Conservation (phyloP, 2,888 invertebrate genomes). For the Eupithecia vulgata region DNA sequence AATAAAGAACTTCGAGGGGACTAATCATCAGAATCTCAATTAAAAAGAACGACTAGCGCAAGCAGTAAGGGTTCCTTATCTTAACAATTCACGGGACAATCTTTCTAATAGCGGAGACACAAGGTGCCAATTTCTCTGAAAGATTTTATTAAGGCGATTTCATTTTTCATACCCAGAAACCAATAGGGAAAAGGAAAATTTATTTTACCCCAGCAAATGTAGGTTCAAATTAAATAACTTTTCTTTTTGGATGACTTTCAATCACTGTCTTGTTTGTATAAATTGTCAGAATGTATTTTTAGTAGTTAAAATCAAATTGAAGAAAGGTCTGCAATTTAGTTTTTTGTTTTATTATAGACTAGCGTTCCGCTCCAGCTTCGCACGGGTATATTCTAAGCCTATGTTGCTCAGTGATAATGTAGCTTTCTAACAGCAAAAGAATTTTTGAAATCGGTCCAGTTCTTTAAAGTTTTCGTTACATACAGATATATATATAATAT, state of each 20-base stretch:
- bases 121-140: conserved; percentile 18
- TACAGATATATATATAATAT: no score
- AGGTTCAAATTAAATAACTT: conserved; percentile 11
- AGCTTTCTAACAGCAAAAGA: no score
- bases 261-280: conserved; percentile 8
- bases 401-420: no score
- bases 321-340: background rate
- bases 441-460: no score
- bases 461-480: no score
- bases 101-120: conserved; percentile 54
- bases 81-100: conserved; percentile 59
- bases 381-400: no score
- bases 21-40: conserved; percentile 61
- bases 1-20: conserved; percentile 15
- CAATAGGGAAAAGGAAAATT: conserved; percentile 8
- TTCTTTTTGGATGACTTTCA: conserved; percentile 10
- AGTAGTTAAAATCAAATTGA: background rate
- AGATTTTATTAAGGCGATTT: conserved; percentile 14
- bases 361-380: no score
- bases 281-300: background rate
- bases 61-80: conserved; percentile 62
- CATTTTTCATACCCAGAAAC: conserved; percentile 15
- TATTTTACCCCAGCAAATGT: conserved; percentile 7
- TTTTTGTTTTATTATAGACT: no score
- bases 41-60: conserved; percentile 60